Base-by-base conservation (phyloP, 1,140 invertebrate species). In the Subanguina moxae region DNA sequence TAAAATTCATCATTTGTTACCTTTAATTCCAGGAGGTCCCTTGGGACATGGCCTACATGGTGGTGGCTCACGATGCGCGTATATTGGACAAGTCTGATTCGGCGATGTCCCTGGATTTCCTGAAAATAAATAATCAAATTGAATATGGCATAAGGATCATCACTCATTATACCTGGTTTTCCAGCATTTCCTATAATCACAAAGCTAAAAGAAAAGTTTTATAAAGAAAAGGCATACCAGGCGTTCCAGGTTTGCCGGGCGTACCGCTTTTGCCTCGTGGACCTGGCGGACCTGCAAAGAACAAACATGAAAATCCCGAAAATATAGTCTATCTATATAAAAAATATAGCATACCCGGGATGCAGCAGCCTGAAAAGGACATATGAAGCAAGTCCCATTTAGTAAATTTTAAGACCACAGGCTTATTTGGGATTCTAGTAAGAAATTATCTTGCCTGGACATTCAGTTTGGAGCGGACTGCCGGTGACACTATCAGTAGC, bases 11-110 rank as follows among this genome's bases (percentile, higher is more conserved):
- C 32, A 11, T 11, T 38, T 11, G 3, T 5, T 38, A 38, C 32
- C 78, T 68, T 81, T 82, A 64, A 82, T 81, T 11, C 80, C 79
- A 32, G 79, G 79, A 21, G 80, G 80, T 9, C 80, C 79, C 46
- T 81, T 81, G 11, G 79, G 79, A 57, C 79, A 81, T 13, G 79
- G 80, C 13, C 79, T 63, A 62, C 79, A 81, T 21, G 79, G 79
- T 52, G 79, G 79, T 27, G 79, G 79, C 48, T 81, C 80, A 42
- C 79, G 62, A 27, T 64, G 67, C 32, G 64, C 65, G 19, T 74
- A 66, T 42, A 74, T 73, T 5, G 80, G 80, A 59, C 79, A 81
- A 8, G 79, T 81, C 59, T 81, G 79, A 65, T 81, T 81, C 13
- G 79, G 79, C 13, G 80, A 76, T 27, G 67, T 69, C 43, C 78